phyloP scores from a whole-genome alignment of 2,888 invertebrate species.

The Lepidochitona cinerea region DNA sequence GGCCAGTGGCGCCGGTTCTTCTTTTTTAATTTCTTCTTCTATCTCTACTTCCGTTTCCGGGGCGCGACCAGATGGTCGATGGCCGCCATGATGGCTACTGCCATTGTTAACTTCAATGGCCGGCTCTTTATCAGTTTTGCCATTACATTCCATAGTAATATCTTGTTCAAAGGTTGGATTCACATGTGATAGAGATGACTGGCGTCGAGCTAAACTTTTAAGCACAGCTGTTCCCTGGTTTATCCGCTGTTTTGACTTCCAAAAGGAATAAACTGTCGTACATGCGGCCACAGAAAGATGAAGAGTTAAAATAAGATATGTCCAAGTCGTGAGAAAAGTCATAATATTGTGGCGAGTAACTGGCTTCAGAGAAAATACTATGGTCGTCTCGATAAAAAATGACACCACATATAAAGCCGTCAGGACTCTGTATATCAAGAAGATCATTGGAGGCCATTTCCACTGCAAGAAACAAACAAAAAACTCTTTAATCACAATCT shows the following conservation, averaged over 20 bases:
- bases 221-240: constrained; percentile 4
- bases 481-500: too few species aligned
- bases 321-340: constrained; percentile 64
- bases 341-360: constrained; percentile 29
- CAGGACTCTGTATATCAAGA: constrained; percentile 29
- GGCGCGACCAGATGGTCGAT: not conserved
- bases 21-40: not conserved
- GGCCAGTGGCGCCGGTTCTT: constrained; percentile 2
- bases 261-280: not conserved
- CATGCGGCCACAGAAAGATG: constrained; percentile 44
- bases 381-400: constrained; percentile 16
- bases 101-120: not conserved
- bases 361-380: constrained; percentile 4
- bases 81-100: not conserved
- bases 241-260: constrained; percentile 1
- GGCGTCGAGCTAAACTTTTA: not conserved
- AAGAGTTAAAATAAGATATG: constrained; percentile 52
- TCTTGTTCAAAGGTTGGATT: not conserved
- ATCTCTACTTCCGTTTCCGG: not conserved
- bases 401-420: constrained; percentile 23
- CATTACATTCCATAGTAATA: not conserved
- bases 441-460: constrained; percentile 29
- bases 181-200: not conserved
- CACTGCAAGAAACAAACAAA: constrained; percentile 30
- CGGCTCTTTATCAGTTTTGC: not conserved